A percentile compares a stretch with the other conserved stretches of the same genome.
These are phyloP conservation scores for Oreohelix idahoensis DNA, from an alignment of 1,140 invertebrate genomes.

Conservation along the genomic window DNA sequence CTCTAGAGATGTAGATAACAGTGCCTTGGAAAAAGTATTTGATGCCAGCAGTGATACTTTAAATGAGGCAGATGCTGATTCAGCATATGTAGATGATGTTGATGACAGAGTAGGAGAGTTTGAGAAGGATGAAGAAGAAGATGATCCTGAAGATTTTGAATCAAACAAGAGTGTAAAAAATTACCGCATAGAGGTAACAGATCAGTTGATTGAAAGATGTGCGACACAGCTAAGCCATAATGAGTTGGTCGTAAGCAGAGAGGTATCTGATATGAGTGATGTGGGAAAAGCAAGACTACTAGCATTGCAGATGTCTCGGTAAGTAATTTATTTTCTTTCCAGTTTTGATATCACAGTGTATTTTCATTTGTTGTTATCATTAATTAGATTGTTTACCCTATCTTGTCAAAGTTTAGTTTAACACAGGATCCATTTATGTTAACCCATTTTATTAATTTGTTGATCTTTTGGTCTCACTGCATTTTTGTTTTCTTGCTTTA, in stretches of 20 bases:
- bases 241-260: constrained; percentile 62
- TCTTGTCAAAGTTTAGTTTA: too few relatives aligned
- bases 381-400: too few relatives aligned
- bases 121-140: constrained; percentile 42
- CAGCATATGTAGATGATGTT: constrained; percentile 27
- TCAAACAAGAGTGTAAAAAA: constrained; percentile 60
- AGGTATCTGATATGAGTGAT: constrained; percentile 44
- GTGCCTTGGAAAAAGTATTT: not conserved
- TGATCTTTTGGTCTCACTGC: too few relatives aligned
- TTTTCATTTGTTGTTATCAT: too few relatives aligned
- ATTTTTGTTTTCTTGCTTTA: too few relatives aligned
- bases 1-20: not conserved
- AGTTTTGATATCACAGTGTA: not conserved
- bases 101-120: constrained; percentile 29
- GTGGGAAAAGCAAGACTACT: constrained; percentile 58
- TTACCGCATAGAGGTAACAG: constrained; percentile 64
- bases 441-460: too few relatives aligned
- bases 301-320: constrained; percentile 60
- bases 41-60: not conserved
- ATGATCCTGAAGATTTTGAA: constrained; percentile 62
- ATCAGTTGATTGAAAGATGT: constrained; percentile 65
- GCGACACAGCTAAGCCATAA: constrained; percentile 68
- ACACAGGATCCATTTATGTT: too few relatives aligned
- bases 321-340: constrained; percentile 35
- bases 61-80: constrained; percentile 38